Percentiles rank a stretch among this genome's conserved stretches.
These are phyloP conservation scores for Bos indicus DNA, from an alignment of 2,113 vertebrate species.

Conservation along the genomic window DNA sequence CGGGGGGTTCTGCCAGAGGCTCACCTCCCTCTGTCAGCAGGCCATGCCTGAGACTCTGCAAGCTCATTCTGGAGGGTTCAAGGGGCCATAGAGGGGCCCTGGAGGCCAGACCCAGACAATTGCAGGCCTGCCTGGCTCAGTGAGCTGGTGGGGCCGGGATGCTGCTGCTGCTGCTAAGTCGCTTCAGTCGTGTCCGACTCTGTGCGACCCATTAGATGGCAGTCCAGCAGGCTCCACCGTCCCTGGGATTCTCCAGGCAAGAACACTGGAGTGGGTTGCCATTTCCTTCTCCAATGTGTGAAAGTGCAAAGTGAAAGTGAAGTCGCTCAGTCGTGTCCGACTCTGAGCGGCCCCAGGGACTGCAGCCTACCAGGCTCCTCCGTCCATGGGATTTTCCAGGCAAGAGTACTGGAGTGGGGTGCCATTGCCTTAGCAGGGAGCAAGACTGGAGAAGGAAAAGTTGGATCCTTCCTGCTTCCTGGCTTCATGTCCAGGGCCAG, in stretches of 20 bases:
- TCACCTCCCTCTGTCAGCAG: background rate
- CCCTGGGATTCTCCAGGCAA: too few relatives aligned
- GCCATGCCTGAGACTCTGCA: background rate
- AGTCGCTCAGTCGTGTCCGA: too few relatives aligned
- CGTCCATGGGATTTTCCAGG: too few relatives aligned
- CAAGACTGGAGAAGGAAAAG: rapidly evolving
- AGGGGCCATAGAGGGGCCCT: background rate
- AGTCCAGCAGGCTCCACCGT: too few relatives aligned
- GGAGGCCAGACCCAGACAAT: background rate
- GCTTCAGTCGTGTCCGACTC: too few relatives aligned
- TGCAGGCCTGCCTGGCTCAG: background rate
- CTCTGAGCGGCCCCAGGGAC: rapidly evolving
- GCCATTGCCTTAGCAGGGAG: background rate
- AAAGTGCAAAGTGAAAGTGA: too few relatives aligned
- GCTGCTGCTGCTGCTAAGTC: too few relatives aligned
- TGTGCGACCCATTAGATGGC: too few relatives aligned
- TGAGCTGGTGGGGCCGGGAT: background rate
- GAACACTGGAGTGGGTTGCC: too few relatives aligned
- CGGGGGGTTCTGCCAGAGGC: background rate
- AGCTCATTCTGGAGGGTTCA: background rate
- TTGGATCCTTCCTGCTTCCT: background rate
- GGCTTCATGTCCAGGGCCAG: background rate
- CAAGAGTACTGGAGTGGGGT: too few relatives aligned
- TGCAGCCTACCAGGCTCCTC: too few relatives aligned
- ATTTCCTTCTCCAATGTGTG: too few relatives aligned